A percentile compares a stretch with the other conserved stretches of the same genome.
phyloP scores from a whole-genome alignment of 2,797 vertebrate species.

The Dendrocincla tyrannina region DNA sequence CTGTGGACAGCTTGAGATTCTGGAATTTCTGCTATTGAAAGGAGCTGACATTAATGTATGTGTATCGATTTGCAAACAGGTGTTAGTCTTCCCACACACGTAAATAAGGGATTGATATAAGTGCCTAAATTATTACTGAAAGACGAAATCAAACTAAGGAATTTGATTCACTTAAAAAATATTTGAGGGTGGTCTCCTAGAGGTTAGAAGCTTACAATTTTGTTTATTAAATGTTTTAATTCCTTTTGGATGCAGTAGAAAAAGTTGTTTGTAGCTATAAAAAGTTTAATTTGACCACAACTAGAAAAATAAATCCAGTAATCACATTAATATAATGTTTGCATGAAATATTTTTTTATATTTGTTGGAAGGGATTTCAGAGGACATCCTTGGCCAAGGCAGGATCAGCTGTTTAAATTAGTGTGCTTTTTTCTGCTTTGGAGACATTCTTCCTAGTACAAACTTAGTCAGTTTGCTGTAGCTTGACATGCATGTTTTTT shows the following conservation, averaged over 20 bases:
- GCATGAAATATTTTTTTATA: background rate
- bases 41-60: conserved; percentile 95
- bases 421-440: background rate
- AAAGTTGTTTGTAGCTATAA: background rate
- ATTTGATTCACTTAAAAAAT: background rate
- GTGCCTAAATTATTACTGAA: background rate
- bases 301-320: background rate
- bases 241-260: background rate
- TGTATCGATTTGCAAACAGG: background rate
- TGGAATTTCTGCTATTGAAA: conserved; percentile 90
- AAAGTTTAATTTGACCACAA: background rate
- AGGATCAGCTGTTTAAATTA: background rate
- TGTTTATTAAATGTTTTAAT: background rate
- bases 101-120: background rate
- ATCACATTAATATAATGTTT: background rate
- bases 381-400: background rate
- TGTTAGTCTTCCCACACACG: background rate
- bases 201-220: background rate
- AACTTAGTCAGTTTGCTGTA: background rate
- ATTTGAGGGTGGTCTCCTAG: background rate
- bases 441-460: background rate
- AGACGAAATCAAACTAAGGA: background rate
- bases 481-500: background rate
- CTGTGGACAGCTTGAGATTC: conserved; percentile 87
- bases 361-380: background rate